Evolutionary conservation across 2,113 vertebrate genomes (phyloP).

Genomic region (Capreolus pygargus): DNA sequence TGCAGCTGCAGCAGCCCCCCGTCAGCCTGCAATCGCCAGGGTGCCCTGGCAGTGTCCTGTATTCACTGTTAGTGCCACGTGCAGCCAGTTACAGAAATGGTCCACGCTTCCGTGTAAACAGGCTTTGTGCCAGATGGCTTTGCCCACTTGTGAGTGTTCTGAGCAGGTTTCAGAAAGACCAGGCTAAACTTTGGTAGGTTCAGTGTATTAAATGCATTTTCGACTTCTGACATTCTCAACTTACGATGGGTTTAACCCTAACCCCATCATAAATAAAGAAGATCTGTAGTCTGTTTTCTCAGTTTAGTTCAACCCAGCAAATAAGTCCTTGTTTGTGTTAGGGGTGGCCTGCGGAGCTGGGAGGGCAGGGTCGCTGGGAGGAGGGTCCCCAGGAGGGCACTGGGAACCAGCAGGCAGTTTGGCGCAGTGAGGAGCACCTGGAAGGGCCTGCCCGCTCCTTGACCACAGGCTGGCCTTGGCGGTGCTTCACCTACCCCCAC

Average conservation of each 20-base stretch:
- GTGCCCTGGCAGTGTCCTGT: too few relatives aligned
- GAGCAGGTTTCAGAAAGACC: background rate
- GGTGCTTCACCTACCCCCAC: too few relatives aligned
- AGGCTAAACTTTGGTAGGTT: background rate
- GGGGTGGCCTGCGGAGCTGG: background rate
- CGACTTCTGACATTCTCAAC: background rate
- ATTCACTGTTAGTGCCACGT: accelerated
- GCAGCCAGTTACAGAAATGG: background rate
- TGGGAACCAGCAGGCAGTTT: background rate
- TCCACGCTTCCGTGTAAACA: background rate
- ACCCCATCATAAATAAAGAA: background rate
- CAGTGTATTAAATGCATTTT: background rate
- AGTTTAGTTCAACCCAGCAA: background rate
- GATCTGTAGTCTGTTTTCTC: background rate
- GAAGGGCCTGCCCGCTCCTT: background rate
- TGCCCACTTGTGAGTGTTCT: background rate
- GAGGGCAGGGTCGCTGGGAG: background rate
- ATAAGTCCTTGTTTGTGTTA: background rate
- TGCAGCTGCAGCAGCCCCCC: background rate
- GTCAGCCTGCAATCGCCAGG: background rate
- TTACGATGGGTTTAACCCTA: background rate
- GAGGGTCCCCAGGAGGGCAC: background rate
- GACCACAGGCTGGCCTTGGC: background rate
- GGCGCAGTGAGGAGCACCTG: background rate
- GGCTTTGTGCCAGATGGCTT: background rate